These are phyloP conservation scores for Mormyrus lacerda DNA, from an alignment of 2,113 vertebrate genomes.

Conservation along the genomic window DNA sequence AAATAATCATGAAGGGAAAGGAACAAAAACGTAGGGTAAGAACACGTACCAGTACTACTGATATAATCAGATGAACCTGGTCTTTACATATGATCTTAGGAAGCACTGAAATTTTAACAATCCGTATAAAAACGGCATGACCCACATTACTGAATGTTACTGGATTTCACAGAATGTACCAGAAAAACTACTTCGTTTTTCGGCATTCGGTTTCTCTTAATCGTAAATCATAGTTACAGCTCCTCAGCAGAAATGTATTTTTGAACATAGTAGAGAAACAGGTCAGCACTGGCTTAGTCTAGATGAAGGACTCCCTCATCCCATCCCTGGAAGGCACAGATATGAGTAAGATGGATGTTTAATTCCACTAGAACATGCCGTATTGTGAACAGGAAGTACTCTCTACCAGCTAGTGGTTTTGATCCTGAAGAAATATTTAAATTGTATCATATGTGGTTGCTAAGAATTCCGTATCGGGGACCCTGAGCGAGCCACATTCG, in stretches of 20 bases:
- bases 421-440: constrained; percentile 6
- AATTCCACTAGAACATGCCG: background rate
- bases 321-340: background rate
- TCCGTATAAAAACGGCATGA: background rate
- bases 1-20: background rate
- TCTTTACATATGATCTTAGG: background rate
- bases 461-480: background rate
- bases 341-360: background rate
- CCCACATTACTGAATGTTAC: background rate
- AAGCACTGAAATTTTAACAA: background rate
- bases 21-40: background rate
- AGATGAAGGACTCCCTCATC: background rate
- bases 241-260: background rate
- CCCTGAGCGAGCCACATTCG: background rate
- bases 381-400: constrained; percentile 12
- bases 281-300: background rate
- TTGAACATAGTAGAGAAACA: background rate
- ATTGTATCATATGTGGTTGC: background rate
- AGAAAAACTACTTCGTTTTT: background rate
- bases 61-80: background rate
- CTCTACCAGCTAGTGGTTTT: constrained; percentile 35
- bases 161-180: background rate
- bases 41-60: background rate
- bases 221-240: background rate
- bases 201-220: background rate